Base-by-base conservation (phyloP, 2,888 invertebrate genomes). In the Nephrocerus scutellatus region DNA sequence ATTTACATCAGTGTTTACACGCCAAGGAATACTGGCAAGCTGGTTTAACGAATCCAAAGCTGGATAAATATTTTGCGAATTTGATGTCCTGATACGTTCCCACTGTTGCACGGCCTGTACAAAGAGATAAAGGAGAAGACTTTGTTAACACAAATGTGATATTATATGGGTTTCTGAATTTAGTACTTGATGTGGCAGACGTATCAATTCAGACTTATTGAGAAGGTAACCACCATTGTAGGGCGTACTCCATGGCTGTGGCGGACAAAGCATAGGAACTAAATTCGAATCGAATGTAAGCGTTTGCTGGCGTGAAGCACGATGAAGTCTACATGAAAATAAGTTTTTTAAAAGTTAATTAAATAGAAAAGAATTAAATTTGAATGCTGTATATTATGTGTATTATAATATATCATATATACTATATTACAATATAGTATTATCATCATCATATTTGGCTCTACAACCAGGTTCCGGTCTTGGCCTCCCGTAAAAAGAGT, bases 1-100 rank as follows among this genome's bases (percentile, higher is more conserved):
- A 40, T 44, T 47, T 50, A 90, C 76, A 1, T 74, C 73, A 38
- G 76, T 73, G 63, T 98, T 97, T 30, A 98, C 82, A 53, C 71
- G 77, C 98, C 98, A 98, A 0, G 97, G 92, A 41, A 91, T 80
- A 34, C 86, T 78, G 1, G 84, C 82, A n/a, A 97, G 74, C 60
- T 91, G 86, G 72, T 97, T 98, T 23, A 98, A 73, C 15, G 90
- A 82, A 71, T 98, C 97, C 33, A 92, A 72, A 3, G 84, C 77
- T 0, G 96, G 91, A 66, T 84, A 83, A 19, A 93, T 64, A 50
- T 81, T 47, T 45, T 74, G 70, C 0, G 71, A 59, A 3, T 77
- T 74, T 2, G 75, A 69, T 13, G 74, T 70, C 24, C 74, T 68
- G 36, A 90, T 66, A 4, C 77, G 71, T 14, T 76, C 70, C 71